Conservation (phyloP, 2,888 invertebrate species). For the Disparrhopalites patrizii region DNA sequence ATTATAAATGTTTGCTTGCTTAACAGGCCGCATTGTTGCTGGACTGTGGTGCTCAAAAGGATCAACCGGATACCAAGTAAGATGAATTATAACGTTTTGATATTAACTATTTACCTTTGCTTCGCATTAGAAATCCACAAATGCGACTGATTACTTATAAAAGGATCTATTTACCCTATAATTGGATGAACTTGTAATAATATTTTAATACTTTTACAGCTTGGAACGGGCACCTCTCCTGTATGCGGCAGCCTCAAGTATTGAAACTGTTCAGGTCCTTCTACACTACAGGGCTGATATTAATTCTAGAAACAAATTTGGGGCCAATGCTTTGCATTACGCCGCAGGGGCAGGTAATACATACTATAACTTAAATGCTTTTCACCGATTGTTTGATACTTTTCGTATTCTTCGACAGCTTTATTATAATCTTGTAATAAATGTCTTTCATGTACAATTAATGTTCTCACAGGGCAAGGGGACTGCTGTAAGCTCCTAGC, state of each 20-base stretch:
- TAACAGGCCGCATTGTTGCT: constrained; percentile 42
- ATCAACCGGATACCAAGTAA: constrained; percentile 47
- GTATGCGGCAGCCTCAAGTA: constrained; percentile 47
- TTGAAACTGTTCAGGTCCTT: constrained; percentile 45
- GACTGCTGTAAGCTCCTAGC: constrained; percentile 46
- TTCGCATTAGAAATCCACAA: not conserved
- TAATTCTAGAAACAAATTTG: constrained; percentile 46
- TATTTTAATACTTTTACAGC: constrained; percentile 1
- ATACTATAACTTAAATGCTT: not conserved
- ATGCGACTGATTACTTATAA: not conserved
- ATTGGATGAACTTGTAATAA: not conserved
- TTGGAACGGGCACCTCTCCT: constrained; percentile 46
- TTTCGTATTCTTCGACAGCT: not conserved
- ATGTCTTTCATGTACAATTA: not conserved
- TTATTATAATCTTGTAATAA: not conserved
- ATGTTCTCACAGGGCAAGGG: constrained; percentile 40
- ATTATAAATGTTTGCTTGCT: constrained; percentile 1
- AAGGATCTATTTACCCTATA: not conserved
- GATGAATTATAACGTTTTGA: not conserved
- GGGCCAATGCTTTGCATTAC: constrained; percentile 47
- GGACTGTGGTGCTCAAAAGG: constrained; percentile 48
- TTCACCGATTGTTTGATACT: not conserved
- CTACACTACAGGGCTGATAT: constrained; percentile 46
- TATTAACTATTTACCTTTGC: not conserved
- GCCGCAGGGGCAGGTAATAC: constrained; percentile 48